Evolutionary conservation across 2,113 vertebrate genomes (phyloP), one percentile per base, ranked within the genome.

Genomic region (Serilophus lunatus): DNA sequence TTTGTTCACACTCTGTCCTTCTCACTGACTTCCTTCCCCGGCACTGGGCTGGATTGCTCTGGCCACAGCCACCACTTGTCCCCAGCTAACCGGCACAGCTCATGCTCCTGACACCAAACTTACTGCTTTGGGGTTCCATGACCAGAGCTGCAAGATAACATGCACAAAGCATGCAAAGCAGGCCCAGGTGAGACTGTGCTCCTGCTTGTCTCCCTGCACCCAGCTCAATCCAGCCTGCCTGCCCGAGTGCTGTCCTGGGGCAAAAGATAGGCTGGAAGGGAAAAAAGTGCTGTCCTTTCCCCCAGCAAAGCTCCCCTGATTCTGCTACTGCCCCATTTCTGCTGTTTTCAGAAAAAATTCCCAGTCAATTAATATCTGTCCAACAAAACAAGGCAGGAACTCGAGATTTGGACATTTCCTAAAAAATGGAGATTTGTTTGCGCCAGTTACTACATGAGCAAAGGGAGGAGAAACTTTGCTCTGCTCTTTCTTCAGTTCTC

Each of bases 1-100:
- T 94, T 70, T 40, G 60, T 90, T 86, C 69, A 83, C 92, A 60
- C 69, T 89, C 89, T 50, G 70, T 96, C 92, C 71, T 91, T 93
- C 91, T 95, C 12, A 0, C 94, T 92, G 79, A 96, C 77, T 96
- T 92, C 93, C 95, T 95, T 92, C 82, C 82, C 93, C 0, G 0
- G 56, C 0, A 0, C 74, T 69, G 77, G 64, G 29, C 68, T 69
- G 84, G 42, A 77, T 36, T 1, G 0, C 71, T 33, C 23, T n/a
- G 63, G 49, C 38, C 70, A 10, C 44, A 19, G 90, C 42, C 8
- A 0, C 18, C 2, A 2, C 3, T 10, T 87, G 93, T 90, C 93
- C 95, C 93, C 90, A 82, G 49, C 95, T 92, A 63, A 95, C 91
- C 33, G 0, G 66, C n/a, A 36, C 63, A 36, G 70, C 75, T 85